Conservation (phyloP, 92 coral and sea anemone genomes). For the Epizoanthus illoricatus region DNA sequence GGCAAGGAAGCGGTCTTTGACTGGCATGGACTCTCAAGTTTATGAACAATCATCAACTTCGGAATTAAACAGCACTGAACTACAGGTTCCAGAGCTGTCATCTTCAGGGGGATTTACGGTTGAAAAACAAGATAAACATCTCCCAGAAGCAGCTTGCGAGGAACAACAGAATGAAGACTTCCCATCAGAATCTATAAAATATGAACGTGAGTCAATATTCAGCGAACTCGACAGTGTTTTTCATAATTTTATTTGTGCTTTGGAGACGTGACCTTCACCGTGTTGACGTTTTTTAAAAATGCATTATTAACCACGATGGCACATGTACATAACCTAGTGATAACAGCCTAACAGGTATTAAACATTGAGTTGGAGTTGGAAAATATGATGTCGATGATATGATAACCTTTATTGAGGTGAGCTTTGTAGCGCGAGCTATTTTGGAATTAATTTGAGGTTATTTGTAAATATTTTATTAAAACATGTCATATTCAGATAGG, state of each 20-base stretch:
- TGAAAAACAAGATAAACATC: conserved; percentile 31
- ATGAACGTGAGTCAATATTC: conserved; percentile 67
- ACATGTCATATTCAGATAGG: too few relatives aligned
- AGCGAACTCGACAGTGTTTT: conserved; percentile 87
- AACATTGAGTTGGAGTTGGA: too few relatives aligned
- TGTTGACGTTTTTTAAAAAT: neutral
- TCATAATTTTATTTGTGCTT: conserved; percentile 90
- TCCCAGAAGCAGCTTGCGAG: conserved; percentile 8
- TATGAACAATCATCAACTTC: conserved; percentile 15
- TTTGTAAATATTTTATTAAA: too few relatives aligned
- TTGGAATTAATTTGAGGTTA: too few relatives aligned
- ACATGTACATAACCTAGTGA: too few relatives aligned
- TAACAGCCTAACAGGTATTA: too few relatives aligned
- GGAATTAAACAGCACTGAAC: conserved; percentile 20
- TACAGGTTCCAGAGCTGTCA: conserved; percentile 25
- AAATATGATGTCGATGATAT: too few relatives aligned
- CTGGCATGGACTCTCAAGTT: conserved; percentile 19
- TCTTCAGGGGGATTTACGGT: conserved; percentile 33
- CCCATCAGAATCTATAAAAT: conserved; percentile 7
- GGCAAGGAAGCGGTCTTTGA: conserved; percentile 35
- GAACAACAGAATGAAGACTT: neutral
- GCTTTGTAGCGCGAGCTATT: too few relatives aligned
- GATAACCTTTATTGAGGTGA: too few relatives aligned
- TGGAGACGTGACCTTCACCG: conserved; percentile 71
- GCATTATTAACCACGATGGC: too few relatives aligned